A percentile compares a stretch with the other conserved stretches of the same genome.
These are phyloP conservation scores for Tigriopus californicus DNA, from an alignment of 2,888 invertebrate genomes.

Conservation along the genomic window DNA sequence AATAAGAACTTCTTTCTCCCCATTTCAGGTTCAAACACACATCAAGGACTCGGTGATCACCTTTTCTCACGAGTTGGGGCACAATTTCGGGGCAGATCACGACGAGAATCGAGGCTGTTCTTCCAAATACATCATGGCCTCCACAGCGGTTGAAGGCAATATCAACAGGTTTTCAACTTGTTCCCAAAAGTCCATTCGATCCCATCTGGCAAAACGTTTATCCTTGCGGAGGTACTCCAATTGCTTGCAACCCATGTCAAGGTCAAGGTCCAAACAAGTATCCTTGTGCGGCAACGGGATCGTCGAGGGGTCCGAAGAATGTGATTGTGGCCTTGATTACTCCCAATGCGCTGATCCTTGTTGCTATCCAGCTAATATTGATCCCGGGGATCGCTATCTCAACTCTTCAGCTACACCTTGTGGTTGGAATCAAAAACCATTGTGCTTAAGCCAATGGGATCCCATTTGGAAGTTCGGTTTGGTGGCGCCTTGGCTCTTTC, in stretches of 20 bases:
- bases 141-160: neutral
- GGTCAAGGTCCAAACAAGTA: neutral
- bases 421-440: neutral
- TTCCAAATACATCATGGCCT: neutral
- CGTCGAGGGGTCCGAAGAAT: neutral
- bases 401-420: slow-evolving; percentile 1
- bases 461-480: neutral
- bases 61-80: slow-evolving; percentile 5
- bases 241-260: neutral
- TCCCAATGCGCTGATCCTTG: neutral
- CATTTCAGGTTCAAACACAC: neutral
- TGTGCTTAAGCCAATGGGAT: neutral
- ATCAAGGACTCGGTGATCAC: neutral
- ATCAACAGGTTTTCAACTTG: neutral
- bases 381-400: neutral
- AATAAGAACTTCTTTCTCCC: too few relatives aligned
- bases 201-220: neutral
- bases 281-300: neutral
- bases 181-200: neutral
- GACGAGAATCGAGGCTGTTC: neutral
- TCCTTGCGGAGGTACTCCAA: neutral
- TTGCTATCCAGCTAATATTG: neutral
- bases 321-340: slow-evolving; percentile 2
- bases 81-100: neutral
- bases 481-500: neutral